phyloP scores from a whole-genome alignment of 2,113 vertebrate species.

The Leucosticte australis region DNA sequence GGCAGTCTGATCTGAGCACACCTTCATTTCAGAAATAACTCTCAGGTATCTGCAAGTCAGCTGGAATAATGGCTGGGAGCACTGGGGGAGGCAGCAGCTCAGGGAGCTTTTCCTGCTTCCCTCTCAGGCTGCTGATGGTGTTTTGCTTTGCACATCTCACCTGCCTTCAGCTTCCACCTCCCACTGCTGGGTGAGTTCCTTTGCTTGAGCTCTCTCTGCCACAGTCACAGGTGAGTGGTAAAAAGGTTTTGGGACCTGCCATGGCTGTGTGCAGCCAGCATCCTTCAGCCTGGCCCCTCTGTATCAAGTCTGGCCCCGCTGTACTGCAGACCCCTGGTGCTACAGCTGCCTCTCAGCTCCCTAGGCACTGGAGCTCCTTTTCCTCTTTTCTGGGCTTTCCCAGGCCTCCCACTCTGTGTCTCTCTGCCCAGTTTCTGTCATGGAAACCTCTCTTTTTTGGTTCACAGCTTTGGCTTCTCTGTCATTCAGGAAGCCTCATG shows the following conservation, averaged over 20 bases:
- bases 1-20: not conserved
- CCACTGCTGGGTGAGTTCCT: not conserved
- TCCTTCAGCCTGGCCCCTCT: not conserved
- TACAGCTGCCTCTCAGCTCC: not conserved
- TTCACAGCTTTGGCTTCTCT: not conserved
- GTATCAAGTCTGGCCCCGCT: not conserved
- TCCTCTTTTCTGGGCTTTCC: rapidly evolving
- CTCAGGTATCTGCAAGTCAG: constrained; percentile 1
- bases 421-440: not conserved
- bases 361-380: rapidly evolving
- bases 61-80: constrained; percentile 30
- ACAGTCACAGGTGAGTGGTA: not conserved
- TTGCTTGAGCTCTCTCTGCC: not conserved
- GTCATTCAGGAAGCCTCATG: rapidly evolving
- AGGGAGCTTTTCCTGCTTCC: not conserved
- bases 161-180: not conserved
- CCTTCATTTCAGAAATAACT: constrained; percentile 27
- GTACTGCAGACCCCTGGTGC: rapidly evolving
- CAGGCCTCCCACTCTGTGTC: not conserved
- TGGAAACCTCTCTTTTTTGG: not conserved
- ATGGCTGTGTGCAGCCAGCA: not conserved
- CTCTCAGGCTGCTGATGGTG: not conserved
- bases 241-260: not conserved
- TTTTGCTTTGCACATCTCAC: not conserved
- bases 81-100: not conserved